Conservation (phyloP, 2,113 vertebrate species). For the Illadopsis cleaveri region DNA sequence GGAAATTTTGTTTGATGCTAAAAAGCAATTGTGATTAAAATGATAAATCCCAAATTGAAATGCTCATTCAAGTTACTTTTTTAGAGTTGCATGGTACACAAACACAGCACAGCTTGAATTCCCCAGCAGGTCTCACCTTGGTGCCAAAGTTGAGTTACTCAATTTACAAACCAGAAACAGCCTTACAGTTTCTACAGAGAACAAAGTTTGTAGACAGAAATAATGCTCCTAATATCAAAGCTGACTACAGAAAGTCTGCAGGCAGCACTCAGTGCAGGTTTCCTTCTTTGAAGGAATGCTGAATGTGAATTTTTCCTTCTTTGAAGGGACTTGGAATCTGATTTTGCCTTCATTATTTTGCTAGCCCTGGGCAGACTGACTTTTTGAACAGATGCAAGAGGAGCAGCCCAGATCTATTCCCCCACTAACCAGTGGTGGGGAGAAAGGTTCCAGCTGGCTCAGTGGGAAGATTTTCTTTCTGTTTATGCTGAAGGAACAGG, state of each 20-base stretch:
- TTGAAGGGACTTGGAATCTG: background rate
- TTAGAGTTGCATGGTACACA: background rate
- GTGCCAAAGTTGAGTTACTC: background rate
- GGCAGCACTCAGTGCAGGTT: background rate
- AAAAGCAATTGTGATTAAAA: background rate
- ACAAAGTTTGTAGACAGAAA: background rate
- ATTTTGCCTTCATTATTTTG: background rate
- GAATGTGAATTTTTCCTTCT: background rate
- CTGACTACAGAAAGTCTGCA: background rate
- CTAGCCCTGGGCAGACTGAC: background rate
- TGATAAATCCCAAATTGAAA: background rate
- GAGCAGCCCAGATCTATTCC: background rate
- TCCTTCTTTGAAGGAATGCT: background rate
- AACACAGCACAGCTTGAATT: background rate
- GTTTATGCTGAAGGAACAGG: background rate
- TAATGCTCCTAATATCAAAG: background rate
- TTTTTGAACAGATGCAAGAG: background rate
- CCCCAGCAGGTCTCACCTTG: background rate
- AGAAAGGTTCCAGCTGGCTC: background rate
- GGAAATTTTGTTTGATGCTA: background rate
- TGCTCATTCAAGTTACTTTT: background rate
- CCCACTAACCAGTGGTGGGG: background rate
- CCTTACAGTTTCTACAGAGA: background rate
- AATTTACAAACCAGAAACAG: background rate
- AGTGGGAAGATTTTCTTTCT: background rate